Base-by-base conservation (phyloP, 2,888 invertebrate genomes). In the Tipula helvola region DNA sequence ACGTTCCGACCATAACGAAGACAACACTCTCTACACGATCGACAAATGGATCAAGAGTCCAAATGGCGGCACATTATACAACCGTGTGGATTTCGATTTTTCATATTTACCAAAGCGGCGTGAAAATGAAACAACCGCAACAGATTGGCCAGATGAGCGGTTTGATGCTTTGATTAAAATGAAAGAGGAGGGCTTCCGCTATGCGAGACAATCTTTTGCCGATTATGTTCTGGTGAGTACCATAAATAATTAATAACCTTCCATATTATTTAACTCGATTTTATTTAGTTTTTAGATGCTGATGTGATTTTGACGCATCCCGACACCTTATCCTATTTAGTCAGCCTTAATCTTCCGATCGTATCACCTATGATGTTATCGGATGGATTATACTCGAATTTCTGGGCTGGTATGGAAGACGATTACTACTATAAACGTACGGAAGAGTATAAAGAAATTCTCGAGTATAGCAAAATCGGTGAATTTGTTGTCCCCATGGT, bases 381-480 rank as follows among this genome's bases (percentile, higher is more conserved):
- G 0, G 96, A 97, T 87, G 96, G 96, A 13, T 91, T 96, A 52
- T 99, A 98, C 91, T 97, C 97, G 18, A 99, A 99, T 91, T 99
- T 97, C 91, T 99, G 99, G 99, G 91, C 96, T 89, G 98, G 96
- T 3, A 98, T 99, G 96, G 95, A 96, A 0, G 93, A 94, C 0
- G 93, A 96, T 88, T 97, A 96, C 90, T 96, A 98, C 90, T 97
- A 97, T 90, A 91, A 93, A 88, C 93, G 98, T 89, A 96, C 97
- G 0, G 95, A 96, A 5, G 95, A 96, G 84, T 99, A 99, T 90
- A 94, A 95, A 89, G 94, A 95, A 1, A 96, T 98, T 86, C 92
- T 97, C 83, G 93, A 95, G 88, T 91, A 95, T 13, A 93, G 95
- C 87, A 93, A 93, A 87, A 90, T 91, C 0, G 98, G 98, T 0